phyloP scores from a whole-genome alignment of 2,113 vertebrate species.

The Microcebus jonahi region DNA sequence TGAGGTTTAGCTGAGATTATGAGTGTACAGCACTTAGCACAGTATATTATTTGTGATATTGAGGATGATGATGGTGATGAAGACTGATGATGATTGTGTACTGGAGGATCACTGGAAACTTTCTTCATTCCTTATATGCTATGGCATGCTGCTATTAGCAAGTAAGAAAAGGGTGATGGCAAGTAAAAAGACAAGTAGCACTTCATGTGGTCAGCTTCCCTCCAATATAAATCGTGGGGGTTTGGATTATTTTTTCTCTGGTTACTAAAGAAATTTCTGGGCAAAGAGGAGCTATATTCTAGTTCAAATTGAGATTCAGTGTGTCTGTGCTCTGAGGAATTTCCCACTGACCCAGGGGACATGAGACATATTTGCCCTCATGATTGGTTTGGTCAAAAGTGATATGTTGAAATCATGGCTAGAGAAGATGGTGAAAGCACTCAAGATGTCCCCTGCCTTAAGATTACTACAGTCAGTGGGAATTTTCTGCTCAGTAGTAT shows the following conservation, averaged over 20 bases:
- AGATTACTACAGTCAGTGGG: neutral
- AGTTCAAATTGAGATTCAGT: neutral
- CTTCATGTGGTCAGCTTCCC: neutral
- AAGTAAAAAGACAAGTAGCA: neutral
- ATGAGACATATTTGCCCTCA: neutral
- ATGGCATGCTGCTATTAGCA: neutral
- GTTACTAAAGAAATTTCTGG: neutral
- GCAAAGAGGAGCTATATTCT: neutral
- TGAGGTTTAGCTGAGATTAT: neutral
- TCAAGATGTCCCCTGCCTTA: neutral
- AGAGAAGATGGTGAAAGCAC: neutral
- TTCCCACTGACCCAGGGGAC: neutral
- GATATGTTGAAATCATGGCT: neutral
- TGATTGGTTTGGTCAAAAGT: conserved; percentile 12
- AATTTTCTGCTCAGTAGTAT: conserved; percentile 7
- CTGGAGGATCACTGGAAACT: neutral
- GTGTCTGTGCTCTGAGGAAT: neutral
- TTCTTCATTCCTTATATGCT: neutral
- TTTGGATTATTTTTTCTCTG: neutral
- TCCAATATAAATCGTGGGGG: neutral
- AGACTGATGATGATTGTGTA: neutral
- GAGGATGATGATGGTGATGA: neutral
- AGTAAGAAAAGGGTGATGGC: neutral
- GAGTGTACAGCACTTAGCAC: neutral
- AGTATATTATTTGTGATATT: neutral